Evolutionary conservation across 2,888 invertebrate genomes (phyloP), one percentile per base, ranked within the genome.

Genomic region (Caenorhabditis becei): DNA sequence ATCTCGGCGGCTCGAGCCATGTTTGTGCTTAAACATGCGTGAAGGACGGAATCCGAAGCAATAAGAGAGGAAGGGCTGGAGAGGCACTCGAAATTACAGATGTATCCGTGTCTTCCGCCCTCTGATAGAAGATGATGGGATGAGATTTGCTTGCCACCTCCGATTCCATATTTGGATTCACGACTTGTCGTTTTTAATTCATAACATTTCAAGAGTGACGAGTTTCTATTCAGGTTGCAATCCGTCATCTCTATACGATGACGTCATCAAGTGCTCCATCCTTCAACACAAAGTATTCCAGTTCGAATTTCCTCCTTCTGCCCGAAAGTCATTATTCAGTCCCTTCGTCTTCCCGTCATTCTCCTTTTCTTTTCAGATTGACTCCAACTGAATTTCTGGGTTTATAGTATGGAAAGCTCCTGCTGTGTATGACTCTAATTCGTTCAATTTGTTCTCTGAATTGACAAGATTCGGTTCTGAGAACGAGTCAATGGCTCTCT

Each of bases 251-350:
- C 54, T 63, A 20, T 56, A 35, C 71, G 47, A 63, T 72, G 71
- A 72, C 71, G 71, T 72, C 71, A 72, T 32, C 47, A 61, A 32
- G 63, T 56, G 62, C 63, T 54, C 61, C 53, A 49, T 62, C 61
- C 53, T 53, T 59, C 59, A 59, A 59, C 23, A 26, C 28, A 54
- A 67, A 59, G 51, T 59, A 59, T 70, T 70, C 58, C 69, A 71
- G 70, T 63, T 72, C 62, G 62, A 62, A 63, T 63, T 72, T 72
- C 71, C 71, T 41, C 41, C 56, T 66, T 26, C 28, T 10, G 41
- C 16, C 16, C 5, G 41, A 41, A 14, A 41, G 10, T 14, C 41
- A 41, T 41, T 41, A 41, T 41, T 41, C 41, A 5, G 2, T 16
- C 23, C 18, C 41, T 26, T 41, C 14, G 51, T 54, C 44, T 28